Evolutionary conservation across 2,113 vertebrate species (phyloP), one percentile per base, ranked within the genome.

Genomic region (Quiscalus mexicanus): DNA sequence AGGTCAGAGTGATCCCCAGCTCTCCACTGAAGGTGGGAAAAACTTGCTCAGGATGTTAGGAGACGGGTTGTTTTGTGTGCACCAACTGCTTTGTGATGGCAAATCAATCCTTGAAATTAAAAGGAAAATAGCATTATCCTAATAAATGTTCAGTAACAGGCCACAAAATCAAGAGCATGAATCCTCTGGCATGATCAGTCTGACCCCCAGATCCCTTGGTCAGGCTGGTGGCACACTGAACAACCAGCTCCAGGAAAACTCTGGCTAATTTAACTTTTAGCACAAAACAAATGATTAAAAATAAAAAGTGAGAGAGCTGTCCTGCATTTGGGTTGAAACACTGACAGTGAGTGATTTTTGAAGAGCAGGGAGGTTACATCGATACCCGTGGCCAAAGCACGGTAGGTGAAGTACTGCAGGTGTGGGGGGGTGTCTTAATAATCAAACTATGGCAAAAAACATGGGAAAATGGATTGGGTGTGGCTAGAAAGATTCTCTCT

Each of bases 21-120:
- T 67, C 31, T 58, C 23, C 7, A 0, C 3, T 30, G 28, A 47
- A 75, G 30, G 11, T 65, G 67, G 58, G 58, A 76, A 83, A 37
- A 83, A 1, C 37, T 91, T 31, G 31, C 52, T 53, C 22, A 33
- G 47, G 47, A 25, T 4, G 1, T 14, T 50, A 12, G 15, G 18
- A 16, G 10, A 53, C 19, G 24, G 9, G 24, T 68, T 44, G 31
- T 33, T 90, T 47, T 44, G 21, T 59, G 27, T 6, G 30, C 1
- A 4, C 45, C 0, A 2, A 1, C 12, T 74, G 22, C 82, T 77
- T 76, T 0, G 0, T 44, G 33, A 23, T 35, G 21, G 37, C 37
- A 71, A 31, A 50, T 39, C 20, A 15, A 50, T 7, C 62, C 35
- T n/a, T 56, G 41, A 56, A 83, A 79, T 62, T 5, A 24, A 53